These are phyloP conservation scores for Perodicticus potto DNA, from an alignment of 2,797 vertebrate genomes.

Conservation along the genomic window DNA sequence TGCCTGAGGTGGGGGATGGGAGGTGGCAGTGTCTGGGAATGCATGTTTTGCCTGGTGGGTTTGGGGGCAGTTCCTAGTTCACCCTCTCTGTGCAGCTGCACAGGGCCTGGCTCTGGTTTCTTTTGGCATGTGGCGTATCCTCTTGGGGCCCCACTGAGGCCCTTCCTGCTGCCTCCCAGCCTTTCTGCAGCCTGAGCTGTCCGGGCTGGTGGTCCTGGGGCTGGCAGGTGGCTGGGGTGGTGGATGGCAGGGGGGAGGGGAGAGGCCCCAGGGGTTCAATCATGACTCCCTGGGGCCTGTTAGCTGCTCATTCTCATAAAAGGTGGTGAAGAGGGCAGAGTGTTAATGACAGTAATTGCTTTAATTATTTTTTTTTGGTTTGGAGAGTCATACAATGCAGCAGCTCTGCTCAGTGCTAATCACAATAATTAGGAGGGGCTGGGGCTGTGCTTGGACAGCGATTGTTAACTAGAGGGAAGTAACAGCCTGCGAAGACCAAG, in stretches of 20 bases:
- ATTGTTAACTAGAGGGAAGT: not conserved
- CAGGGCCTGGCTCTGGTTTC: not conserved
- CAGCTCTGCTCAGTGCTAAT: constrained; percentile 37
- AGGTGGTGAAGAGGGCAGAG: constrained; percentile 28
- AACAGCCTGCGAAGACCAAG: not conserved
- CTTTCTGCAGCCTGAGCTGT: not conserved
- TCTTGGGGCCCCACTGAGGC: not conserved
- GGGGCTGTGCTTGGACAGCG: not conserved
- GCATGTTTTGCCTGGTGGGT: not conserved
- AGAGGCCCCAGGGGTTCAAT: not conserved
- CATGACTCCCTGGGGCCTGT: not conserved
- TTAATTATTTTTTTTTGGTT: constrained; percentile 71
- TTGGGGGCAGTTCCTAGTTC: not conserved
- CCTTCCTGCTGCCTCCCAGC: not conserved
- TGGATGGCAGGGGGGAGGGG: not conserved
- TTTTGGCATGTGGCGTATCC: not conserved
- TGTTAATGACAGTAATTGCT: constrained; percentile 66
- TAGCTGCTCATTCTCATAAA: not conserved
- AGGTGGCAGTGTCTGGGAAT: not conserved
- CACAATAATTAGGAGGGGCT: constrained; percentile 44
- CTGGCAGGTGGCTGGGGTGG: not conserved
- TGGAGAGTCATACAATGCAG: constrained; percentile 67
- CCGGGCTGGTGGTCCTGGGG: not conserved
- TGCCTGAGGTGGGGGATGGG: not conserved
- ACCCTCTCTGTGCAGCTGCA: too few relatives aligned